These are phyloP conservation scores for Pristionchus japonicus DNA, from an alignment of 2,888 invertebrate species.

Conservation along the genomic window DNA sequence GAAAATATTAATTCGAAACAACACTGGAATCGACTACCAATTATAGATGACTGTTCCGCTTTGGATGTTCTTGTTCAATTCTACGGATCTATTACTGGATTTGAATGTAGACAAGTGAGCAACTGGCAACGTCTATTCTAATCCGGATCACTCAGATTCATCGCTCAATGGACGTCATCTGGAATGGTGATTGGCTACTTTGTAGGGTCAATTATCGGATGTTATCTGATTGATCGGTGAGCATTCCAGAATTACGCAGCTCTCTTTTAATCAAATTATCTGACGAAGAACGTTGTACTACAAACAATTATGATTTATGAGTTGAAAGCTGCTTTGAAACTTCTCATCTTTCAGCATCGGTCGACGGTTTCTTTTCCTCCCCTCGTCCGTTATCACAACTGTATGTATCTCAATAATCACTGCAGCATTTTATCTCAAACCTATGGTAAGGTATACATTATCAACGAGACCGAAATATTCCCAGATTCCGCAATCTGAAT, in stretches of 20 bases:
- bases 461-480: neutral
- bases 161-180: constrained; percentile 19
- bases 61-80: constrained; percentile 18
- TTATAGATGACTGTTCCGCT: neutral
- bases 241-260: neutral
- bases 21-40: too few relatives aligned
- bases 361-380: neutral
- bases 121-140: neutral
- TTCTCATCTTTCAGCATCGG: neutral
- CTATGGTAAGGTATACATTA: neutral
- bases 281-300: too few relatives aligned
- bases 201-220: neutral
- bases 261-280: too few relatives aligned
- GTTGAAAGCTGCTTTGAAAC: too few relatives aligned
- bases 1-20: too few relatives aligned
- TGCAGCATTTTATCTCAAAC: neutral
- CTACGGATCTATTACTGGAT: neutral
- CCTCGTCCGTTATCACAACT: neutral
- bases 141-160: neutral
- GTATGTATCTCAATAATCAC: neutral
- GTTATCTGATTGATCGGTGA: neutral
- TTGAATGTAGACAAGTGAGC: neutral
- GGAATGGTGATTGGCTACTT: neutral
- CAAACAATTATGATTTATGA: too few relatives aligned
- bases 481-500: neutral